phyloP scores from a whole-genome alignment of 2,113 vertebrate genomes.

The Aptenodytes forsteri region DNA sequence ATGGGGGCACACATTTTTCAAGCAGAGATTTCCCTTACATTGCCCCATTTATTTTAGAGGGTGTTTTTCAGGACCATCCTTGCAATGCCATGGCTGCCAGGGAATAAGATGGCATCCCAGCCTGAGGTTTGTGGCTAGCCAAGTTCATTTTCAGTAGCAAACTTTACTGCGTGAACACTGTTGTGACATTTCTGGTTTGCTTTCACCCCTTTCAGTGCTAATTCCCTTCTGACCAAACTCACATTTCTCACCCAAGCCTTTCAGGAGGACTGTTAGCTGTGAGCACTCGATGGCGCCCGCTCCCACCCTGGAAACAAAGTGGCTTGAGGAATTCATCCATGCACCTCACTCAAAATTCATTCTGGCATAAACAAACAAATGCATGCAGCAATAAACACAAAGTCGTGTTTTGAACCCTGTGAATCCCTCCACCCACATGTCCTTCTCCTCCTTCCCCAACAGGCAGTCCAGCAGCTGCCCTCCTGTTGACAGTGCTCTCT shows the following conservation, averaged over 20 bases:
- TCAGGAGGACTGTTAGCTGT: not conserved
- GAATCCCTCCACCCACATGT: not conserved
- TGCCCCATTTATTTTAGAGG: conserved; percentile 6
- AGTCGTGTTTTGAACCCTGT: not conserved
- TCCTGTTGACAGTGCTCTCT: not conserved
- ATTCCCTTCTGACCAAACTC: not conserved
- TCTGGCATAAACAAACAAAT: not conserved
- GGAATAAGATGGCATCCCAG: not conserved
- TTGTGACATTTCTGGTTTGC: not conserved
- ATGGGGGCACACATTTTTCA: conserved; percentile 26
- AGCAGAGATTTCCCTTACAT: conserved; percentile 9
- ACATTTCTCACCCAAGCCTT: not conserved
- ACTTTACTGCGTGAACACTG: not conserved
- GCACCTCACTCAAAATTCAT: not conserved
- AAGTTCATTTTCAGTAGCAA: not conserved
- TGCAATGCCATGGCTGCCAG: not conserved
- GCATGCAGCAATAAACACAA: not conserved
- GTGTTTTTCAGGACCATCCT: not conserved
- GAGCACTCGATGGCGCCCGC: accelerated
- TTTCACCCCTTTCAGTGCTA: not conserved
- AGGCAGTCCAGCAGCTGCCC: not conserved
- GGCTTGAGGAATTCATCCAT: not conserved
- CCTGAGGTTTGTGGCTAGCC: not conserved
- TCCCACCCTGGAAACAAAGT: not conserved
- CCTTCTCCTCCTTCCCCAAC: not conserved